These are phyloP conservation scores for Mercenaria mercenaria DNA, from an alignment of 1,140 invertebrate genomes.

Conservation along the genomic window DNA sequence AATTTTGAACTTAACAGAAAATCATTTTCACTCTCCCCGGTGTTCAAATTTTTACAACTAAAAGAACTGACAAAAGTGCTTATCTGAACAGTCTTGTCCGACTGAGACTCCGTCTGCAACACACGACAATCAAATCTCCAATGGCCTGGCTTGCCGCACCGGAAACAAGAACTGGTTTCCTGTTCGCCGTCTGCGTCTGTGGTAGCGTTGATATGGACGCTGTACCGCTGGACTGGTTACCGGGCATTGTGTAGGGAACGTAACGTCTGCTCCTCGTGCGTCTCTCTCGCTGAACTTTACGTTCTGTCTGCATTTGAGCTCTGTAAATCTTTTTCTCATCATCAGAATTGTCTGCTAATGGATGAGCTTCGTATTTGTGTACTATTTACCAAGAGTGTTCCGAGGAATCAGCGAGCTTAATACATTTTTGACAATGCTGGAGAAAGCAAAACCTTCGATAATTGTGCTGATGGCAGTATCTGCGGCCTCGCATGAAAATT, in stretches of 20 bases:
- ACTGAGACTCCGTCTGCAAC: background rate
- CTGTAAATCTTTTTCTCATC: conserved; percentile 41
- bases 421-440: conserved; percentile 11
- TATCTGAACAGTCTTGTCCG: background rate
- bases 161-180: conserved; percentile 15
- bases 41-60: background rate
- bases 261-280: background rate
- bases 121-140: background rate
- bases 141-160: conserved; percentile 33
- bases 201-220: background rate
- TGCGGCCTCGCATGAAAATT: background rate
- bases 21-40: background rate
- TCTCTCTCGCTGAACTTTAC: background rate
- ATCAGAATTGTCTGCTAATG: conserved; percentile 32
- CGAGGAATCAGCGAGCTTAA: conserved; percentile 15
- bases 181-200: background rate
- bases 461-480: background rate
- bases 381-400: conserved; percentile 2
- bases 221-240: background rate
- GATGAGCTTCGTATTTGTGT: conserved; percentile 5
- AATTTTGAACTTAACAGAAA: background rate
- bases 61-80: background rate
- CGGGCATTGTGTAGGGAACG: background rate
- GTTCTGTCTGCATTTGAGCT: conserved; percentile 14
- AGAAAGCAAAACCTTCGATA: conserved; percentile 20